These are phyloP conservation scores for Acridotheres tristis DNA, from an alignment of 2,797 vertebrate species.

Conservation along the genomic window DNA sequence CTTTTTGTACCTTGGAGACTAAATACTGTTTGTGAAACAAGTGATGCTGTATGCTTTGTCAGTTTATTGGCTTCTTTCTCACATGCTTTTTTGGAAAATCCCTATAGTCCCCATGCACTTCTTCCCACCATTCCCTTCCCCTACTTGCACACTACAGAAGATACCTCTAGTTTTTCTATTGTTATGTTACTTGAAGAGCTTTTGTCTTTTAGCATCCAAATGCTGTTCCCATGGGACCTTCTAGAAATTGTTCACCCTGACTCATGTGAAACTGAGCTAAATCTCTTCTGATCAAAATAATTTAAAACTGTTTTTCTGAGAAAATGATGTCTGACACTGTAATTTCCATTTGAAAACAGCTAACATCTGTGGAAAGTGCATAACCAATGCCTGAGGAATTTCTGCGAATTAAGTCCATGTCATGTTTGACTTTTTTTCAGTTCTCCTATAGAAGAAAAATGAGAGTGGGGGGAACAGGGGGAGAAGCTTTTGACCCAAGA, in stretches of 20 bases:
- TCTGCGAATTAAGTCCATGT: neutral
- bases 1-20: conserved; percentile 43
- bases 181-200: conserved; percentile 21
- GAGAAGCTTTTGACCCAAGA: neutral
- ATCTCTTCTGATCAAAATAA: conserved; percentile 51
- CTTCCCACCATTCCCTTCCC: conserved; percentile 18
- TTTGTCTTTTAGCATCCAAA: conserved; percentile 45
- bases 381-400: conserved; percentile 62
- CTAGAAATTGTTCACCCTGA: conserved; percentile 53
- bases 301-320: conserved; percentile 61
- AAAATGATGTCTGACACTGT: conserved; percentile 56
- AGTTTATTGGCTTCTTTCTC: conserved; percentile 47
- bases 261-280: conserved; percentile 56
- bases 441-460: neutral
- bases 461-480: fast-evolving
- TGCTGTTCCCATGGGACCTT: conserved; percentile 17
- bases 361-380: conserved; percentile 60
- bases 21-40: conserved; percentile 46
- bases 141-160: neutral
- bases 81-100: conserved; percentile 28
- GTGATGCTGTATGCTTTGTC: conserved; percentile 17
- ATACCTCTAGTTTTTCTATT: conserved; percentile 10
- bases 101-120: neutral
- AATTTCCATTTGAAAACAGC: conserved; percentile 67
- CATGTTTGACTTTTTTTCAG: conserved; percentile 14